These are phyloP conservation scores for Drosophila stalkeri DNA, from an alignment of 2,888 invertebrate genomes.

Conservation along the genomic window DNA sequence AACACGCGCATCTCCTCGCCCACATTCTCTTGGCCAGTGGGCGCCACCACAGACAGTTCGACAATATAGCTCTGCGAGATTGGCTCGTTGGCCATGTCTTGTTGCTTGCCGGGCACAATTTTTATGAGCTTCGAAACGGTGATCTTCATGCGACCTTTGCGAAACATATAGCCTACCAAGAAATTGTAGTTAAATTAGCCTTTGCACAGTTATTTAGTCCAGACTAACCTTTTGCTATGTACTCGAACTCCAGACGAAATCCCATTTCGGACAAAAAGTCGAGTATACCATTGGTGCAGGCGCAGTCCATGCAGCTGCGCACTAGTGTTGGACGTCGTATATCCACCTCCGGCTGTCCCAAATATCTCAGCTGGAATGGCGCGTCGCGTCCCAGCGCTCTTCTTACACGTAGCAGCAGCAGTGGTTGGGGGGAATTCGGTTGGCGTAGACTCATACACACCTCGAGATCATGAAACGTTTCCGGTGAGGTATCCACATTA, in stretches of 20 bases:
- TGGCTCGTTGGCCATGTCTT: conserved; percentile 90
- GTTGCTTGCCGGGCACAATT: conserved; percentile 90
- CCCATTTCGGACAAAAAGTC: conserved; percentile 97
- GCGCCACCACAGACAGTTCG: conserved; percentile 93
- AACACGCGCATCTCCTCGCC: conserved; percentile 98
- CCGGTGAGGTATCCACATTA: conserved; percentile 95
- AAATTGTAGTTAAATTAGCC: neutral
- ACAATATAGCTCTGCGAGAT: conserved; percentile 97
- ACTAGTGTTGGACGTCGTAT: conserved; percentile 95
- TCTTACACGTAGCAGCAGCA: conserved; percentile 91
- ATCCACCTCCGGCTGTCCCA: conserved; percentile 95
- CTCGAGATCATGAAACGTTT: conserved; percentile 97
- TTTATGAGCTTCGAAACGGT: conserved; percentile 97
- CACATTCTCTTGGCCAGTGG: conserved; percentile 96
- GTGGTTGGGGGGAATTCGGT: conserved; percentile 88
- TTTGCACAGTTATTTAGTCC: neutral
- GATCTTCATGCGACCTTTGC: conserved; percentile 98
- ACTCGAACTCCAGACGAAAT: conserved; percentile 96
- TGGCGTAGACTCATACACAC: conserved; percentile 93
- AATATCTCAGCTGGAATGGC: conserved; percentile 94
- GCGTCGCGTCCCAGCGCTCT: conserved; percentile 90
- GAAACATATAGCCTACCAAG: conserved; percentile 90
- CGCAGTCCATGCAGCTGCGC: conserved; percentile 96
- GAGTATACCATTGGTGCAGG: conserved; percentile 94
- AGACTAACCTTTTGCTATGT: conserved; percentile 91